Conservation (phyloP, 2,888 invertebrate species). For the Tinea pellionella region DNA sequence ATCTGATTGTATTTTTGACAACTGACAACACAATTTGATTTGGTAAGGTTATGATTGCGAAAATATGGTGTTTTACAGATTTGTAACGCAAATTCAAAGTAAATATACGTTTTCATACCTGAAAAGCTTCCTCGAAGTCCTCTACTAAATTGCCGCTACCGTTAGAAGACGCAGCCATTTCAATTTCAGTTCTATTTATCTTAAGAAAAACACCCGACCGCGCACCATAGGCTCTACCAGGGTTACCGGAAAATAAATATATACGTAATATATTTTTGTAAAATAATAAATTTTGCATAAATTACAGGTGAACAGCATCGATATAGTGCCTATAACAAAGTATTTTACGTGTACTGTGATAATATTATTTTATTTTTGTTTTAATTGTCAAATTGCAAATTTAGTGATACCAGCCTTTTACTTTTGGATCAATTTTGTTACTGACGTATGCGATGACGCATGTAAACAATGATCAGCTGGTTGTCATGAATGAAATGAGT, state of each 20-base stretch:
- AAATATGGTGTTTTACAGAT: neutral
- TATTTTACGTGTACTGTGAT: too few species aligned
- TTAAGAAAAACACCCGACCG: neutral
- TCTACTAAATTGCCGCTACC: slow-evolving; percentile 89
- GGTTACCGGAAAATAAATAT: neutral
- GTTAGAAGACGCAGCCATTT: slow-evolving; percentile 83
- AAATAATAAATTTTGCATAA: too few species aligned
- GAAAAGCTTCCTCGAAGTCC: slow-evolving; percentile 92
- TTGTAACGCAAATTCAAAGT: neutral
- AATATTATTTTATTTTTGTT: neutral
- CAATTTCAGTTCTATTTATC: slow-evolving; percentile 11
- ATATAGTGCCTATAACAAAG: too few species aligned
- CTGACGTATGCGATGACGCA: neutral
- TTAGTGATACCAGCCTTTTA: neutral
- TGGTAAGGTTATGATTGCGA: neutral
- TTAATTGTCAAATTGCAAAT: neutral
- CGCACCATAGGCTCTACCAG: neutral
- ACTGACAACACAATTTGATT: neutral
- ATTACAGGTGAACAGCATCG: too few species aligned
- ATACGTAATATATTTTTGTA: neutral
- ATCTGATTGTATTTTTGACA: neutral
- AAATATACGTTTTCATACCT: slow-evolving; percentile 61
- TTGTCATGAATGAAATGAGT: neutral
- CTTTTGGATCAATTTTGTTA: neutral
- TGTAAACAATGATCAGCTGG: neutral